phyloP scores from a whole-genome alignment of 2,797 vertebrate species.

The Microctenopoma lineatum region DNA sequence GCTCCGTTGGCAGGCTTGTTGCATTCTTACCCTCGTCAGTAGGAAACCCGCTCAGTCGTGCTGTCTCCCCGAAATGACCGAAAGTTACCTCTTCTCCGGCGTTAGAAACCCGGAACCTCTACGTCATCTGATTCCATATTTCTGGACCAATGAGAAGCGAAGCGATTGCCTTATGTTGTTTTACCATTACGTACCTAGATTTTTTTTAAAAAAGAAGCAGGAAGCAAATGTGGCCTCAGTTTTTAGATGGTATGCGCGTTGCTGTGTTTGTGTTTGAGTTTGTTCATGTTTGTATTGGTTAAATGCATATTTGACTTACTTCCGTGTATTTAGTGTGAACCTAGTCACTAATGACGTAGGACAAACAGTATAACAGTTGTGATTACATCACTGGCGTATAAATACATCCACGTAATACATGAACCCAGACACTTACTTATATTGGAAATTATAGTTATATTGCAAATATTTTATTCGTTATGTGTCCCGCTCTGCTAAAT shows the following conservation, averaged over 20 bases:
- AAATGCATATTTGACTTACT: background rate
- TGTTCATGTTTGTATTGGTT: background rate
- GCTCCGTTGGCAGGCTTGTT: slow-evolving; percentile 24
- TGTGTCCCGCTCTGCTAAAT: too few relatives aligned
- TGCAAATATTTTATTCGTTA: too few relatives aligned
- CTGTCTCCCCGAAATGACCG: slow-evolving; percentile 75
- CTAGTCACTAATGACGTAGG: too few relatives aligned
- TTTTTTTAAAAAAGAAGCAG: slow-evolving; percentile 8
- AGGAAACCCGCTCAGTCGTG: background rate
- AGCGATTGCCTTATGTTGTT: too few relatives aligned
- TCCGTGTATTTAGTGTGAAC: background rate
- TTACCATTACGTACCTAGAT: too few relatives aligned
- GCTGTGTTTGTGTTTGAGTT: background rate
- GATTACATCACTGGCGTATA: background rate
- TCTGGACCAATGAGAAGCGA: slow-evolving; percentile 77
- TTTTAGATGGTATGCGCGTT: too few relatives aligned
- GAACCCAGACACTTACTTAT: too few relatives aligned
- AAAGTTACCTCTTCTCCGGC: slow-evolving; percentile 80
- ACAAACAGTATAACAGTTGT: too few relatives aligned
- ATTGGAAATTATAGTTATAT: too few relatives aligned
- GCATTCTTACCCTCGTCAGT: slow-evolving; percentile 67
- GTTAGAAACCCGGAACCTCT: slow-evolving; percentile 74
- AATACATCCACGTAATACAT: too few relatives aligned
- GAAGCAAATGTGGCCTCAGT: slow-evolving; percentile 13
- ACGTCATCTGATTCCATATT: slow-evolving; percentile 89